Evolutionary conservation across 2,797 vertebrate genomes (phyloP), one percentile per base, ranked within the genome.

Genomic region (Coendou prehensilis): DNA sequence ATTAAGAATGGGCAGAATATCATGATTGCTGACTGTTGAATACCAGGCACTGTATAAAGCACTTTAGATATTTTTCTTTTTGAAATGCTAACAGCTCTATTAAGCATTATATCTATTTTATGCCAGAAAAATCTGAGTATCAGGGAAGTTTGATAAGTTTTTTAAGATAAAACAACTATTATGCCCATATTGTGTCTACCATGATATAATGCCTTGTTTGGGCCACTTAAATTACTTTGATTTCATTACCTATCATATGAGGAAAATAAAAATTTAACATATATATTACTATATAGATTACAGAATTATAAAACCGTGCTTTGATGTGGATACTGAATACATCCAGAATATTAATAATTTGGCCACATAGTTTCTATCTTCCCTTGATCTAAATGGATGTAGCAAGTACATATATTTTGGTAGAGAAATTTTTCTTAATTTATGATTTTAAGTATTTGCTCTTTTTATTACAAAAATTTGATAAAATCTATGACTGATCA

Each of bases 361-460:
- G 0, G 61, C 64, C n/a, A 78, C 5, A 30, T 67, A 18, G 5
- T 59, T 89, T 81, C 28, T 22, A 63, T 75, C 52, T 76, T 81
- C 5, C 15, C 14, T 81, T 73, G 11, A 47, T 91, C 17, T 92
- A 28, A 52, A 15, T 52, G 54, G 30, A 61, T 57, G 71, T 52
- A 23, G 9, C 54, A 88, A 89, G 56, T 69, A 52, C 67, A 13
- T 28, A 69, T 28, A 82, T 67, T 80, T 75, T 59, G 54, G 20
- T 41, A 64, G 7, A 61, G 50, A 91, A 45, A 63, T 59, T 85
- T 11, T 45, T 64, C 28, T 20, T 30, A 17, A 57, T 37, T n/a
- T 45, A 6, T 75, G 2, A 59, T 85, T 92, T 41, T 89, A 95
- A 85, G 63, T 81, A 87, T 59, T 78, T 89, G 14, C 18, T 86